Base-by-base conservation (phyloP, 1,140 invertebrate genomes). In the Triops cancriformis region DNA sequence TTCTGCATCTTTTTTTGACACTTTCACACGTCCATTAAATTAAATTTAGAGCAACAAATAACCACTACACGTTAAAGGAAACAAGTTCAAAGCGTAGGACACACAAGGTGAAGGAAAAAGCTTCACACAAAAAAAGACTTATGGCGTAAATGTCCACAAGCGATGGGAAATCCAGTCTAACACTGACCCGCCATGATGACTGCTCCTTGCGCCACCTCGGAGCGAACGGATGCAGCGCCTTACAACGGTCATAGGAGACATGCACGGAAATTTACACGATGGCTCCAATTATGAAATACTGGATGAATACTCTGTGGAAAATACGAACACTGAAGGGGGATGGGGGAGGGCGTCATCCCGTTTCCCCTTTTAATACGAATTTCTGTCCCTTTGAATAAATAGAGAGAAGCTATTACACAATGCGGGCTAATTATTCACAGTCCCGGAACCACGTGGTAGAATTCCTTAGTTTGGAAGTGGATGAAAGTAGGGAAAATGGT, bases 1-100 rank as follows among this genome's bases (percentile, higher is more conserved):
- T 93, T 93, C 91, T 93, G 92, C 92, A 94, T 94, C 88, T 93
- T 92, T 89, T 37, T 37, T 37, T 7, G 2, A 87, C 88, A 88
- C 88, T 88, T 83, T 82, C 82, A 64, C 51, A 64, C 51, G 51
- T 64, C 51, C 51, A 64, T 64, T 64, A 64, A 64, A 64, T 23
- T 64, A 37, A 37, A 37, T 37, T 37, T 37, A 4, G 2, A 37
- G 31, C 31, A 72, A 77, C 76, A 64, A 76, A 76, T 31, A 26
- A 23, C 73, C 27, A 74, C 11, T 4, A 41, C 26, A 28, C 27
- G 23, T 27, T 74, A 74, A 28, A 41, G 26, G 26, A 74, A 74
- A 27, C 11, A 74, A 18, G 4, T 27, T 41, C 18, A 27, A 41
- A 27, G 37, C 73, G 31, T 23, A 27, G 72, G 26, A 72, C n/a